Percentiles rank a stretch among this genome's conserved stretches.
Evolutionary conservation across 35 echinoderm and acorn worm species (phyloP).

Genomic region (Anneissia japonica): DNA sequence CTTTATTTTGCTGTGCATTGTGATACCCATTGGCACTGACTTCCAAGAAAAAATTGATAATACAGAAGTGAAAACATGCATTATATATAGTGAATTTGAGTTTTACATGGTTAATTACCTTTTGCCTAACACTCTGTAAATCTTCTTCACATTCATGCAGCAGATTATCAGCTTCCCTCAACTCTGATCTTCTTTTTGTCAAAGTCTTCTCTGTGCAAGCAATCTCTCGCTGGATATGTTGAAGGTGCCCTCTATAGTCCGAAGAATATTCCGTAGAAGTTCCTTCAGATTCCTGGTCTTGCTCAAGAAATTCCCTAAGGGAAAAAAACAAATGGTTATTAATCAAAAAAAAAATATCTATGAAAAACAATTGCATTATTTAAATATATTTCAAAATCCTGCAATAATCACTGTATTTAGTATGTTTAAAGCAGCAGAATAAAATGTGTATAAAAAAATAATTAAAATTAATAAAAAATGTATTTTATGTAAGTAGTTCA

Average conservation of each 20-base stretch:
- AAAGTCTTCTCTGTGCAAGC: constrained; percentile 73
- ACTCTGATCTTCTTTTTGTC: constrained; percentile 80
- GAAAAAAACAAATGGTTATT: background rate
- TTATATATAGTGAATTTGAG: too few species aligned
- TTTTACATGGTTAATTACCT: constrained; percentile 68
- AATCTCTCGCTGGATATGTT: constrained; percentile 47
- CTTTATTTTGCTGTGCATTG: too few species aligned
- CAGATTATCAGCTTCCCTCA: constrained; percentile 73
- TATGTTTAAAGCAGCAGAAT: too few species aligned
- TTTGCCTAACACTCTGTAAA: constrained; percentile 45
- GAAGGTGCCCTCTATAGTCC: background rate
- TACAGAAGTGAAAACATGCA: too few species aligned
- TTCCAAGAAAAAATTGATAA: too few species aligned
- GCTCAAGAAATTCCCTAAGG: constrained; percentile 59
- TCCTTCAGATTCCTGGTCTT: background rate
- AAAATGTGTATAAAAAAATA: too few species aligned
- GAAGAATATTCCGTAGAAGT: background rate
- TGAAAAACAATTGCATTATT: too few species aligned
- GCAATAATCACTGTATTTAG: too few species aligned
- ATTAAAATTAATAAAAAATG: too few species aligned
- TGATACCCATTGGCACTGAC: too few species aligned
- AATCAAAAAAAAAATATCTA: background rate
- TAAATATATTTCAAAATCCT: too few species aligned
- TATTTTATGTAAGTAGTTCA: too few species aligned
- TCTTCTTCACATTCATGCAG: constrained; percentile 78